Conservation (phyloP, 2,113 vertebrate species). For the Capra hircus region DNA sequence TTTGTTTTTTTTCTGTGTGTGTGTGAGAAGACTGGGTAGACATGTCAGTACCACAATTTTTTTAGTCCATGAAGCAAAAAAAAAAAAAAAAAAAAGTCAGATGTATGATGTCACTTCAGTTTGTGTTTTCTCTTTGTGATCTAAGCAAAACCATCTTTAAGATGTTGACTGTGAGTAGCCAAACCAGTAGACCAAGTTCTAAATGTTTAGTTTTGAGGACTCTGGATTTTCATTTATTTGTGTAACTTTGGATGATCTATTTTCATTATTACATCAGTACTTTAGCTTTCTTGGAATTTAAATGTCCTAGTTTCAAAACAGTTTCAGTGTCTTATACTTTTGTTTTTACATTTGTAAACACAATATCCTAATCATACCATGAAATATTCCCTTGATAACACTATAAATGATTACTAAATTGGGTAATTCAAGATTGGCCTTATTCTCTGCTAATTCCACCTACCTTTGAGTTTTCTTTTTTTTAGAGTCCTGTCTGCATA, state of each 20-base stretch:
- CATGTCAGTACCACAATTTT: not conserved
- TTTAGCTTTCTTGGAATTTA: not conserved
- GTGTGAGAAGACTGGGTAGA: not conserved
- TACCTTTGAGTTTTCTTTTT: constrained; percentile 6
- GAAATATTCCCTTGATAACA: not conserved
- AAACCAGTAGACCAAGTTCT: not conserved
- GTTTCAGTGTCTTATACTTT: not conserved
- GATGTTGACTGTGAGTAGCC: not conserved
- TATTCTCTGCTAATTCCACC: not conserved
- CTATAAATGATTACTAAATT: not conserved
- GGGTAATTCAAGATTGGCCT: not conserved
- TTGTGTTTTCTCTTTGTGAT: not conserved
- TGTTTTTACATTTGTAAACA: not conserved
- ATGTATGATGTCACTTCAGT: not conserved
- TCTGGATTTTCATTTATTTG: not conserved
- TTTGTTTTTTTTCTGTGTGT: not conserved
- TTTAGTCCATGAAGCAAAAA: not conserved
- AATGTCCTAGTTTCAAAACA: constrained; percentile 1
- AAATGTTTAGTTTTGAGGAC: not conserved
- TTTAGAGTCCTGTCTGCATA: not conserved
- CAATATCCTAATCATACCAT: not conserved
- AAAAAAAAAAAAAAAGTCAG: not conserved
- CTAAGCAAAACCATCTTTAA: not conserved
- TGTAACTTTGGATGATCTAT: not conserved
- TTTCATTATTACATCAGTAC: not conserved